Conservation (phyloP, 2,888 invertebrate species). For the Conops quadrifasciatus region DNA sequence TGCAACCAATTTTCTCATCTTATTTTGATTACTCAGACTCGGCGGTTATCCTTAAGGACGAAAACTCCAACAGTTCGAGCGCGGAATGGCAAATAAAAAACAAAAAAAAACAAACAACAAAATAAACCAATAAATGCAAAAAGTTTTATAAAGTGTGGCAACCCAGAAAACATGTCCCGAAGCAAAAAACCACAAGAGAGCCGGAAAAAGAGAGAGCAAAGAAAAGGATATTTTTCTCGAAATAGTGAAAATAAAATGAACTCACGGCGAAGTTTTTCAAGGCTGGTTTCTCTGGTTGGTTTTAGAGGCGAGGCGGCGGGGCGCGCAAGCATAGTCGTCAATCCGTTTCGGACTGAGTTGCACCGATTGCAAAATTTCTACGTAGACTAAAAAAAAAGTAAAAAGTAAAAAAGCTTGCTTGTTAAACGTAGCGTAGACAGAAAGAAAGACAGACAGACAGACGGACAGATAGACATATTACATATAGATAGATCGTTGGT, state of each 20-base stretch:
- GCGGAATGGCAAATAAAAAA: not conserved
- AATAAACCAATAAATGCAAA: not conserved
- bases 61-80: not conserved
- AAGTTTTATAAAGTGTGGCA: not conserved
- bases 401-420: no score
- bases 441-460: no score
- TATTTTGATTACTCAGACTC: not conserved
- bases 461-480: no score
- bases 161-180: not conserved
- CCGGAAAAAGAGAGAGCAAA: not conserved
- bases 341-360: no score
- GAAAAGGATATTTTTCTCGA: no score
- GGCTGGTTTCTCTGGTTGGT: not conserved
- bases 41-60: not conserved
- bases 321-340: not conserved
- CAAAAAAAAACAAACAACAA: not conserved
- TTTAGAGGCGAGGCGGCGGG: not conserved
- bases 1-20: no score
- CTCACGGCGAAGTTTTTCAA: not conserved
- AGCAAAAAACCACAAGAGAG: not conserved
- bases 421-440: no score
- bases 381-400: no score
- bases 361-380: no score
- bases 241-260: not conserved
- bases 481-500: no score